Evolutionary conservation across 2,888 invertebrate genomes (phyloP), one percentile per base, ranked within the genome.

Genomic region (Gisinianus flammeolus): DNA sequence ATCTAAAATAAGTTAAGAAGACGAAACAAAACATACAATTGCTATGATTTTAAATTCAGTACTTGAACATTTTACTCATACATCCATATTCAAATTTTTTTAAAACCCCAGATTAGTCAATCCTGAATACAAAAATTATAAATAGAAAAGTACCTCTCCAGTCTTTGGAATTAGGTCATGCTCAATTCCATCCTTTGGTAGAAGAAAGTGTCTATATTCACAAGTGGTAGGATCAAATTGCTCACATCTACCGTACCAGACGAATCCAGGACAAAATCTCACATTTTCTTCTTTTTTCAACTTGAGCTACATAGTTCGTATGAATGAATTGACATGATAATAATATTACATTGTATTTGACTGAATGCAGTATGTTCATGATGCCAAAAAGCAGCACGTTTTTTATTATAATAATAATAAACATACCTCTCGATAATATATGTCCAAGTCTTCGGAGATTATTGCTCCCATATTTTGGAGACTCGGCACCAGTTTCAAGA

Each of bases 141-240:
- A n/a, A n/a, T n/a, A n/a, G n/a, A n/a, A 28, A 52, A 22, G 22
- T 58, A 73, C 73, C 64, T 73, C 58, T 35, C 73, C 73, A 8
- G 35, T 35, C 12, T 56, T 62, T 12, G 73, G 73, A 30, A 73
- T 35, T 24, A 19, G 62, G 22, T 19, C 6, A 62, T 10, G 22
- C 16, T 12, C 62, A 62, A 5, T 28, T 8, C 16, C 10, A 24
- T 73, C 73, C 10, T 35, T 6, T 12, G 62, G 58, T 8, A 73
- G 16, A 22, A 31, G 19, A 31, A 19, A 30, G 35, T 73, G 73
- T 24, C 64, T 30, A 5, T 33, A 2, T 22, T 0, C 5, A 26
- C 73, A 73, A 16, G n/a, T 58, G 10, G 16, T 24, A 24, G 22
- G 31, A 31, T 72, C 62, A 1, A 62, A 22, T 24, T 19, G 22